These are phyloP conservation scores for Pavo muticus DNA, from an alignment of 2,113 vertebrate genomes.

Conservation along the genomic window DNA sequence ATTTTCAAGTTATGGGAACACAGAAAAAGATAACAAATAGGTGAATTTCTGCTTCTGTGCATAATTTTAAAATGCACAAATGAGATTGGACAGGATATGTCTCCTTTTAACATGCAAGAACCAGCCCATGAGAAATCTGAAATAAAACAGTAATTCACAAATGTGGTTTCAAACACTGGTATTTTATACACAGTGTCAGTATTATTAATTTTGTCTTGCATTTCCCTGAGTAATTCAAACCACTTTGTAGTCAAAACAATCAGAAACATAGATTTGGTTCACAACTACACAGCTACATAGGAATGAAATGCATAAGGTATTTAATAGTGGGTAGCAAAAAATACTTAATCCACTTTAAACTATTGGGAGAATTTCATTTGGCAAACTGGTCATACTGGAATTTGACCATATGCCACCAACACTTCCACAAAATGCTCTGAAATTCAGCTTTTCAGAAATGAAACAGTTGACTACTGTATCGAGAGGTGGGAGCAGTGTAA, in stretches of 20 bases:
- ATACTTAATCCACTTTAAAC: conserved; percentile 44
- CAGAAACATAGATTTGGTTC: conserved; percentile 58
- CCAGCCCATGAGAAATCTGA: conserved; percentile 51
- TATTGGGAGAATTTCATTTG: conserved; percentile 41
- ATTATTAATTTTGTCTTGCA: conserved; percentile 66
- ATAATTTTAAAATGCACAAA: conserved; percentile 30
- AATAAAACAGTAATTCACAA: conserved; percentile 67
- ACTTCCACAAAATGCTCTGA: conserved; percentile 26
- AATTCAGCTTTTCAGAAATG: conserved; percentile 20
- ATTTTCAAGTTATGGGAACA: not conserved
- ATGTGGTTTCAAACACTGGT: conserved; percentile 51
- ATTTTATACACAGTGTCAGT: conserved; percentile 69
- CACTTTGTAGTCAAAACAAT: conserved; percentile 66
- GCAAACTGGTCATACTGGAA: conserved; percentile 49
- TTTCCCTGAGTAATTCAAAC: conserved; percentile 58
- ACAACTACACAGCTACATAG: conserved; percentile 7
- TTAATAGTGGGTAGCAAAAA: conserved; percentile 39
- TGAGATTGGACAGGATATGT: conserved; percentile 3
- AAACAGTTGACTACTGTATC: conserved; percentile 38
- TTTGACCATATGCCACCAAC: conserved; percentile 48
- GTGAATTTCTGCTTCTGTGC: conserved; percentile 25
- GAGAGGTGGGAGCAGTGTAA: not conserved
- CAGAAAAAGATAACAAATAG: not conserved
- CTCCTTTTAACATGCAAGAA: conserved; percentile 31
- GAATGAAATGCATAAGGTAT: conserved; percentile 29